phyloP scores from a whole-genome alignment of 2,797 vertebrate species.

The Zalophus californianus region DNA sequence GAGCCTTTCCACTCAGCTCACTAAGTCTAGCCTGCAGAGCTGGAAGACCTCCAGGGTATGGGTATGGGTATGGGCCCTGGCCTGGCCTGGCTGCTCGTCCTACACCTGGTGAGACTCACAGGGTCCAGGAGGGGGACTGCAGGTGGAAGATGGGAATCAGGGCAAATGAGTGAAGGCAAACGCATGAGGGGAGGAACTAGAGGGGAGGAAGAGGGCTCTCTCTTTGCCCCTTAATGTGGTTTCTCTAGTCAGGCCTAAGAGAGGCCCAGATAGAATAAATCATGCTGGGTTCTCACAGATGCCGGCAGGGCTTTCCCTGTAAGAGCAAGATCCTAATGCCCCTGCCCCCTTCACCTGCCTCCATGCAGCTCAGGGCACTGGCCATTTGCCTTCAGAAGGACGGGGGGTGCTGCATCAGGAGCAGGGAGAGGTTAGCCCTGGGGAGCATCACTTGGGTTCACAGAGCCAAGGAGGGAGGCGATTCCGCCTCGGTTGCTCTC shows the following conservation, averaged over 20 bases:
- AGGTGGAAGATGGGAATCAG: not conserved
- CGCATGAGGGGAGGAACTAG: not conserved
- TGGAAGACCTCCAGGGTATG: too few relatives aligned
- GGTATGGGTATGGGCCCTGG: not conserved
- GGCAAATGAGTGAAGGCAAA: not conserved
- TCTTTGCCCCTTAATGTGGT: not conserved
- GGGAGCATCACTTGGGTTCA: not conserved
- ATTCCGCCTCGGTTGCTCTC: not conserved
- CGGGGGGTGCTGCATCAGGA: not conserved
- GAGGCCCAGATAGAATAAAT: too few relatives aligned
- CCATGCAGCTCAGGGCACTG: not conserved
- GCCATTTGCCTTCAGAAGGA: not conserved
- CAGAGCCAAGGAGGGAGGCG: accelerated
- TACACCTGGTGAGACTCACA: not conserved
- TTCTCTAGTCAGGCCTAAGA: not conserved
- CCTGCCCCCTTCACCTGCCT: not conserved
- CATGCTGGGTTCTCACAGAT: not conserved
- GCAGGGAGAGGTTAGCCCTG: not conserved
- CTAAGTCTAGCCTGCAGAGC: not conserved
- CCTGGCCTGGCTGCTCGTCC: not conserved
- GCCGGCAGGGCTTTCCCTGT: not conserved
- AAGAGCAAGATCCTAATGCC: not conserved
- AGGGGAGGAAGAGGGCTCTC: not conserved
- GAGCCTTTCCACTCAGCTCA: not conserved
- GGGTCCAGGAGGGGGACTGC: not conserved